A percentile compares a stretch with the other conserved stretches of the same genome.
Evolutionary conservation across 1,140 invertebrate genomes (phyloP).

Genomic region (Temnothorax longispinosus): DNA sequence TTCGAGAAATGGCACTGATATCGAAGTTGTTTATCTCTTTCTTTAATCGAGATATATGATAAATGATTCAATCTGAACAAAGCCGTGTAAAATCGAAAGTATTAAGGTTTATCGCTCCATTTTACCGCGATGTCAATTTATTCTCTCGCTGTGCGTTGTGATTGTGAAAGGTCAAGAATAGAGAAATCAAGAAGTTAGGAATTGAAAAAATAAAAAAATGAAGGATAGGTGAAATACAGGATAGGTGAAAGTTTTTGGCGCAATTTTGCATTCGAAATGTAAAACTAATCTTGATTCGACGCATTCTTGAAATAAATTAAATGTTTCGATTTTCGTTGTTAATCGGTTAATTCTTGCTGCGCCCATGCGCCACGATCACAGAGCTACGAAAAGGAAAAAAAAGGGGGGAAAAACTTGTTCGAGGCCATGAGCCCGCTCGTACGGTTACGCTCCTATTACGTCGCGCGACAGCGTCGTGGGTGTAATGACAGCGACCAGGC

Average conservation of each 20-base stretch:
- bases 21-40: background rate
- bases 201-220: background rate
- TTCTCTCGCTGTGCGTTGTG: background rate
- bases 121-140: background rate
- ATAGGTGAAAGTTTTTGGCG: background rate
- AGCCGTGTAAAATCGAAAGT: background rate
- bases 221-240: background rate
- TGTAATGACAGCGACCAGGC: slow-evolving; percentile 59
- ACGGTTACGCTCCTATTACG: slow-evolving; percentile 43
- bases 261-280: background rate
- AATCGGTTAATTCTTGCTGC: background rate
- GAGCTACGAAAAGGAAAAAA: background rate
- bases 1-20: background rate
- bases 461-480: slow-evolving; percentile 49
- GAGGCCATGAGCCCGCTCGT: slow-evolving; percentile 14
- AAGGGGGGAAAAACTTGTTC: slow-evolving; percentile 3
- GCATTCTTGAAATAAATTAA: background rate
- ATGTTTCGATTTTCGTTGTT: background rate
- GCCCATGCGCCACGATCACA: slow-evolving; percentile 9
- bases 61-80: background rate
- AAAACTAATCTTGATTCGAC: background rate
- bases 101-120: background rate
- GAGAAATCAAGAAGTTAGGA: background rate
- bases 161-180: background rate
- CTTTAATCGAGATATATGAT: background rate